phyloP scores from a whole-genome alignment of 2,888 invertebrate species.

The Drosophila multiciliata region DNA sequence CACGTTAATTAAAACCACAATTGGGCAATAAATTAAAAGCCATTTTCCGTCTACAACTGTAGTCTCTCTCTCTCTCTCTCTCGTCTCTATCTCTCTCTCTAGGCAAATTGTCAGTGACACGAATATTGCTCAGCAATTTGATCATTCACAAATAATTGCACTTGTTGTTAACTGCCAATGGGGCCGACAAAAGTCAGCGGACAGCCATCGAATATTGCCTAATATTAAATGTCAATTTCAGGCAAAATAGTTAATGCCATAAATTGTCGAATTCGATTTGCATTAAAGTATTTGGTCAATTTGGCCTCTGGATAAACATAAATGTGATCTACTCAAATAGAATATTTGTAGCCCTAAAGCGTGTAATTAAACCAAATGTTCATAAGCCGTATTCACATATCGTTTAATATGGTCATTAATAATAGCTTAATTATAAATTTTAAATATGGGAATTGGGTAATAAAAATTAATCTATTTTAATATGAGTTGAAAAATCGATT shows the following conservation, averaged over 20 bases:
- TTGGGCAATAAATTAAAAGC: constrained; percentile 52
- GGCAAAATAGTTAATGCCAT: background rate
- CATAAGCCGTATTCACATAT: background rate
- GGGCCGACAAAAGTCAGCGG: constrained; percentile 1
- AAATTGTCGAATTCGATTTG: constrained; percentile 6
- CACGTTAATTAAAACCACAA: constrained; percentile 34
- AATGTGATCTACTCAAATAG: background rate
- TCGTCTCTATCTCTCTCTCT: constrained; percentile 31
- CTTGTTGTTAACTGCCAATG: constrained; percentile 15
- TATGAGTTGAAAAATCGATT: background rate
- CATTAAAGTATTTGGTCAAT: constrained; percentile 5
- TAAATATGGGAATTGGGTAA: background rate
- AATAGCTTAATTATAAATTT: background rate
- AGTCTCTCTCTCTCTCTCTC: constrained; percentile 34
- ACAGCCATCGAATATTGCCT: background rate
- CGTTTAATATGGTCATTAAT: background rate
- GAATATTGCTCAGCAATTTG: constrained; percentile 1
- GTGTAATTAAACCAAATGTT: background rate
- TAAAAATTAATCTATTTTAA: background rate
- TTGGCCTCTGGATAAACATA: background rate
- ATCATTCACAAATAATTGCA: constrained; percentile 23
- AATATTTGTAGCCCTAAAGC: background rate
- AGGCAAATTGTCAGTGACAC: constrained; percentile 15
- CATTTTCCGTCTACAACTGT: constrained; percentile 14
- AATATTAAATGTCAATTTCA: constrained; percentile 2